Percentiles rank a stretch among this genome's conserved stretches.
phyloP scores from a whole-genome alignment of 2,797 vertebrate species.

The Enteromius treurensis region DNA sequence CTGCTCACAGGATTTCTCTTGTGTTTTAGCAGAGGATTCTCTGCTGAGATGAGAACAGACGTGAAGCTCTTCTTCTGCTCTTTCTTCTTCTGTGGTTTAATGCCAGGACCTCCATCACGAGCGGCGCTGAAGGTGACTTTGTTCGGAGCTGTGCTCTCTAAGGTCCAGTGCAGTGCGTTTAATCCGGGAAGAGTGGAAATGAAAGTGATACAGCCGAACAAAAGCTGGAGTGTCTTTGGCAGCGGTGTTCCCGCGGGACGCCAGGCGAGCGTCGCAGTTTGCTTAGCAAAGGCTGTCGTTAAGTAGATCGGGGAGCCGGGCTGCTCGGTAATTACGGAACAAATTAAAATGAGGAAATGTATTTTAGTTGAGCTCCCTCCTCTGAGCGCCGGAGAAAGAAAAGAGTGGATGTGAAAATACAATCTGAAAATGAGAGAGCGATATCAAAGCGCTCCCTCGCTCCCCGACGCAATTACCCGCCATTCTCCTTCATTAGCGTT shows the following conservation, averaged over 20 bases:
- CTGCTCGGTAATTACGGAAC: conserved; percentile 71
- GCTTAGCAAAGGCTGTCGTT: conserved; percentile 11
- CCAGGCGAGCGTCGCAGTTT: background rate
- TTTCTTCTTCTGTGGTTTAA: no score
- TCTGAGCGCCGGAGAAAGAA: background rate
- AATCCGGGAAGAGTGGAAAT: conserved; percentile 41
- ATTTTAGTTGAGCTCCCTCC: conserved; percentile 67
- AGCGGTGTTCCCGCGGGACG: background rate
- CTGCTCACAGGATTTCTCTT: no score
- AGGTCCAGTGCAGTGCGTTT: conserved; percentile 43
- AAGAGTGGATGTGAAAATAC: conserved; percentile 15
- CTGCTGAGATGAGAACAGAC: no score
- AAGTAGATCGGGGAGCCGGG: conserved; percentile 58
- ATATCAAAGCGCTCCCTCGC: conserved; percentile 77
- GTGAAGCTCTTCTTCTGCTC: no score
- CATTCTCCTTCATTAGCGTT: conserved; percentile 86
- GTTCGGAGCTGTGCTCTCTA: conserved; percentile 21
- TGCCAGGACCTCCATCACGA: no score
- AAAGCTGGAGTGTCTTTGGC: background rate
- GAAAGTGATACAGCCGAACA: conserved; percentile 26
- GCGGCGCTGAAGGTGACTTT: conserved; percentile 44
- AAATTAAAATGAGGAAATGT: conserved; percentile 72
- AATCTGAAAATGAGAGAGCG: conserved; percentile 47
- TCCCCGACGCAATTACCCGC: conserved; percentile 87
- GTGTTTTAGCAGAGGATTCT: no score